Evolutionary conservation across 2,888 invertebrate species (phyloP), one percentile per base, ranked within the genome.

Genomic region (Gisinianus flammeolus): DNA sequence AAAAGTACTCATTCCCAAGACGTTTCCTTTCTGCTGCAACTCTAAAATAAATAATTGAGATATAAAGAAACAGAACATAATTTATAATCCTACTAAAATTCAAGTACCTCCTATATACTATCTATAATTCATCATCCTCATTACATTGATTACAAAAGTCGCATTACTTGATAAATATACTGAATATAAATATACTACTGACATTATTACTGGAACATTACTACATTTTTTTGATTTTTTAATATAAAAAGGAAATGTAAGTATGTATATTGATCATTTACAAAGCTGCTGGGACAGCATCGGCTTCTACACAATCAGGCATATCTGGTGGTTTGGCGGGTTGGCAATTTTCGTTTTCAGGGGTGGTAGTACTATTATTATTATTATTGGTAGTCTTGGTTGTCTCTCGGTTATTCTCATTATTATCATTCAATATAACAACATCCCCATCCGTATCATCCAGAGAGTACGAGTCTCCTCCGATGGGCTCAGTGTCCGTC

Each of bases 1-100:
- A 93, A 88, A 96, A 97, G 77, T 93, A 90, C 86, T 92, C 91
- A 88, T 97, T 97, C 80, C 97, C 97, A 87, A 91, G 91, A 87
- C 93, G 93, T 87, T 96, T 97, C 86, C 93, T 93, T 85, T 91
- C 90, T 88, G 95, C 95, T 54, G 95, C 94, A 86, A 92, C 88
- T 86, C 94, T 95, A 86, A 31, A 89, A 88, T 81, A 56, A 76
- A 81, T 79, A 78, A 69, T 71, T 81, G 78, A 74, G 2, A 62
- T 52, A 4, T 30, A 31, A 19, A 28, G 28, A 52, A 12, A 70
- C 52, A 26, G 26, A 8, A 30, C 12, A 31, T 31, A 16, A n/a
- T 2, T 12, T 24, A 6, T 44, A 22, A 10, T 22, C 1, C 10
- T 44, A 12, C 35, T 16, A 24, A 19, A 2, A 1, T 69, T 19